These are phyloP conservation scores for Heloderma charlesbogerti DNA, from an alignment of 2,113 vertebrate species.

Conservation along the genomic window DNA sequence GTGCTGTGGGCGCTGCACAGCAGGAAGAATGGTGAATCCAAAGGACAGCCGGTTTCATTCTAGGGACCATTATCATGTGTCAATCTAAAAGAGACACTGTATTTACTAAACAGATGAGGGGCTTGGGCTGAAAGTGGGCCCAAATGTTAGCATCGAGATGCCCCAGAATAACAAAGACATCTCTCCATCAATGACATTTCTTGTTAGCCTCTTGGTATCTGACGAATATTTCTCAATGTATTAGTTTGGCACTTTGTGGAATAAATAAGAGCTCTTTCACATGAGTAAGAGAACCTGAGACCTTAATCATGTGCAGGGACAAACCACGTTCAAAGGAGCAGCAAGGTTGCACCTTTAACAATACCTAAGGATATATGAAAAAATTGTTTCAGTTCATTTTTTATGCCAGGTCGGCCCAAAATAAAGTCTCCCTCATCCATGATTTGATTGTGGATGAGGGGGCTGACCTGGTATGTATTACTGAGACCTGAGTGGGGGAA, in stretches of 20 bases:
- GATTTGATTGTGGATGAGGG: no score
- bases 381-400: no score
- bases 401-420: no score
- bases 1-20: neutral
- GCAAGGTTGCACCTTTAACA: no score
- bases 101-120: neutral
- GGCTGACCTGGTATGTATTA: no score
- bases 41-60: neutral
- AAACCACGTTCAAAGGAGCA: no score
- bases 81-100: neutral
- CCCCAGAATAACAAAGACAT: neutral
- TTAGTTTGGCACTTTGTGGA: neutral
- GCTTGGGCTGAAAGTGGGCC: neutral
- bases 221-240: neutral
- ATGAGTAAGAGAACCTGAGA: no score
- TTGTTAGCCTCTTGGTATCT: neutral
- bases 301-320: no score
- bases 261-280: neutral
- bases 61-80: neutral
- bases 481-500: no score
- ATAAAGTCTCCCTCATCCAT: no score
- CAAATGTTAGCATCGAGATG: neutral
- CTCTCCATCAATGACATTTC: neutral
- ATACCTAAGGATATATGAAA: no score
- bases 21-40: conserved; percentile 3